Evolutionary conservation across 2,113 vertebrate genomes (phyloP).

Genomic region (Dasyornis broadbenti): DNA sequence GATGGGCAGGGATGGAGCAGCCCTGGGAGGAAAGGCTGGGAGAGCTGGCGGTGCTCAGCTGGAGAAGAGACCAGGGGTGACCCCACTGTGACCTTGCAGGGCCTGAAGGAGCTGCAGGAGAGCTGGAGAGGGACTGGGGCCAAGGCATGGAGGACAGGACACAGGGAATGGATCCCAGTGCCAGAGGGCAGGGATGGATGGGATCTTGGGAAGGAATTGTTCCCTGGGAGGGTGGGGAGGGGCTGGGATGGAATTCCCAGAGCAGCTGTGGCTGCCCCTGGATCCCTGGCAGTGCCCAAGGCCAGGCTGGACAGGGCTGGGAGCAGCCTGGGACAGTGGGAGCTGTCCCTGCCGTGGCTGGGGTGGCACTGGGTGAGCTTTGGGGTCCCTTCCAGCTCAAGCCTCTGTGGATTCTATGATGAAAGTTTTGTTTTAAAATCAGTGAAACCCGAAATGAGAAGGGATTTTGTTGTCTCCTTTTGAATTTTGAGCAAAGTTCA

Average conservation of each 20-base stretch:
- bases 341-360: not conserved
- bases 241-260: not conserved
- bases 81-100: fast-evolving
- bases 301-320: not conserved
- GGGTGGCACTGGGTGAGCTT: fast-evolving
- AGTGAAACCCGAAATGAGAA: not conserved
- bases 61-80: not conserved
- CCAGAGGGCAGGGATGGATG: not conserved
- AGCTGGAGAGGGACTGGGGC: not conserved
- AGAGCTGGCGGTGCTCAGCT: not conserved
- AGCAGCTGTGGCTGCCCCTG: not conserved
- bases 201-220: fast-evolving
- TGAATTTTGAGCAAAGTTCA: not conserved
- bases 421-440: not conserved
- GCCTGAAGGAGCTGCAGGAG: not conserved
- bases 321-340: not conserved
- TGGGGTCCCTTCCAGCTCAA: fast-evolving
- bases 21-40: not conserved
- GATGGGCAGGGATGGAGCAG: not conserved
- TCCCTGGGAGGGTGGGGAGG: not conserved
- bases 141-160: not conserved
- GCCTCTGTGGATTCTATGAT: not conserved
- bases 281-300: not conserved
- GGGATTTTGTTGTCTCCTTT: not conserved
- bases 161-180: not conserved